These are phyloP conservation scores for Pachyuromys duprasi DNA, from an alignment of 2,797 vertebrate genomes.

Conservation along the genomic window DNA sequence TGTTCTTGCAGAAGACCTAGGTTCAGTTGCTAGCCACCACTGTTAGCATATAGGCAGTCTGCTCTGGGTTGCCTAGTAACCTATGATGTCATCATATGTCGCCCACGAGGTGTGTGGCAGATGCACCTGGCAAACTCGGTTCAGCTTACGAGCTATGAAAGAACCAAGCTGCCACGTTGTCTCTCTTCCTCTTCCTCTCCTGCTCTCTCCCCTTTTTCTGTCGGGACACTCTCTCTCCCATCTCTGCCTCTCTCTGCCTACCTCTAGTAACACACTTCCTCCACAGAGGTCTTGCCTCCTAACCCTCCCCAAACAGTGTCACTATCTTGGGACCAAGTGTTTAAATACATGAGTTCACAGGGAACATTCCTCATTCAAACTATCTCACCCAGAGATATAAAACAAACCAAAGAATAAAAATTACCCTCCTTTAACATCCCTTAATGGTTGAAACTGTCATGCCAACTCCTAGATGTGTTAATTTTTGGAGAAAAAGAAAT, in stretches of 20 bases:
- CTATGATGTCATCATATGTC: too few species aligned
- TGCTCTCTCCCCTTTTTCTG: too few species aligned
- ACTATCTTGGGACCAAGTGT: not conserved
- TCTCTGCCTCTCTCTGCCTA: not conserved
- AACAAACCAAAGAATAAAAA: not conserved
- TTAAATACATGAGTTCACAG: not conserved
- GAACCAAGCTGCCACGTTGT: too few species aligned
- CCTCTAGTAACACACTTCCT: not conserved
- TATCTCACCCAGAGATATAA: not conserved
- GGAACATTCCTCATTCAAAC: not conserved
- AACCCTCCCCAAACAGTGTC: not conserved
- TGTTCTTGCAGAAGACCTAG: not conserved
- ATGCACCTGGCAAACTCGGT: too few species aligned
- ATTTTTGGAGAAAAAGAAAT: not conserved
- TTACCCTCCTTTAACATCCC: rapidly evolving
- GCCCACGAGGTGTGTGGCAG: too few species aligned
- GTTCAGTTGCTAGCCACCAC: not conserved
- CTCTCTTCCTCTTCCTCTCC: too few species aligned
- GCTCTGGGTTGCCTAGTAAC: too few species aligned
- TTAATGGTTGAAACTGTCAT: too few species aligned
- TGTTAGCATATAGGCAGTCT: too few species aligned
- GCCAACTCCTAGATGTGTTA: not conserved
- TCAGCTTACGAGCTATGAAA: too few species aligned
- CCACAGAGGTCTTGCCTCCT: not conserved
- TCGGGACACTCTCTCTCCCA: too few species aligned